Conservation (phyloP, 2,113 vertebrate genomes). For the Etheostoma spectabile region DNA sequence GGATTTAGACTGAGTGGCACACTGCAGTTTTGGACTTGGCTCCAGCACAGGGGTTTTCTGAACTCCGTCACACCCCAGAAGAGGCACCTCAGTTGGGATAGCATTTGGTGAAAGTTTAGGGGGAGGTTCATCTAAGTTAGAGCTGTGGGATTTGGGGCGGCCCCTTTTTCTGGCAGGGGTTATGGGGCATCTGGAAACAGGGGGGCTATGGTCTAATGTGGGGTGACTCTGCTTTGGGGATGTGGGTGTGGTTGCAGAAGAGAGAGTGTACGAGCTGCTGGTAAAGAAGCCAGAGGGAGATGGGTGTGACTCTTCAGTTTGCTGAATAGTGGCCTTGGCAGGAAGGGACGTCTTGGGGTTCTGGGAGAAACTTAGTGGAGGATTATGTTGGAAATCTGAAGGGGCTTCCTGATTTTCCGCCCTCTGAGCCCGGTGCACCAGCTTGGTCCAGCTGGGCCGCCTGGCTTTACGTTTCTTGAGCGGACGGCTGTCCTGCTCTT, state of each 20-base stretch:
- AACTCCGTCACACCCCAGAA: constrained; percentile 84
- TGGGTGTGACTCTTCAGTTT: constrained; percentile 63
- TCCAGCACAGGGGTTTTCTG: constrained; percentile 88
- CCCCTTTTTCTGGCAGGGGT: constrained; percentile 86
- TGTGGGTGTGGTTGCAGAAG: constrained; percentile 65
- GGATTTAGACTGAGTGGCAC: constrained; percentile 72
- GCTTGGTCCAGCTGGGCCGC: constrained; percentile 92
- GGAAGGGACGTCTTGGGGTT: constrained; percentile 62
- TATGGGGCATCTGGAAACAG: constrained; percentile 57
- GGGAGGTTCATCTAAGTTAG: constrained; percentile 57
- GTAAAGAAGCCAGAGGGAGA: constrained; percentile 35
- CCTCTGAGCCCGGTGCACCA: constrained; percentile 84
- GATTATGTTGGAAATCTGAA: constrained; percentile 66
- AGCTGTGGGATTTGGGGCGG: constrained; percentile 81
- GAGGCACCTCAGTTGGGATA: constrained; percentile 85
- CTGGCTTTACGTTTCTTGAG: constrained; percentile 93
- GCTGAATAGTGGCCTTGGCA: constrained; percentile 57
- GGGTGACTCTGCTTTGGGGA: constrained; percentile 69
- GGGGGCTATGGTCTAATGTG: constrained; percentile 44
- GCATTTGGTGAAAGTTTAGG: constrained; percentile 84
- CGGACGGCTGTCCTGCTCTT: constrained; percentile 87
- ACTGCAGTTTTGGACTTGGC: constrained; percentile 79
- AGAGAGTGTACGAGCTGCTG: constrained; percentile 52
- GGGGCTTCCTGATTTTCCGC: constrained; percentile 69
- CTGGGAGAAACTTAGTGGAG: constrained; percentile 58